A percentile compares a stretch with the other conserved stretches of the same genome.
Conservation (phyloP, 2,113 vertebrate species). For the Oryzias melastigma region DNA sequence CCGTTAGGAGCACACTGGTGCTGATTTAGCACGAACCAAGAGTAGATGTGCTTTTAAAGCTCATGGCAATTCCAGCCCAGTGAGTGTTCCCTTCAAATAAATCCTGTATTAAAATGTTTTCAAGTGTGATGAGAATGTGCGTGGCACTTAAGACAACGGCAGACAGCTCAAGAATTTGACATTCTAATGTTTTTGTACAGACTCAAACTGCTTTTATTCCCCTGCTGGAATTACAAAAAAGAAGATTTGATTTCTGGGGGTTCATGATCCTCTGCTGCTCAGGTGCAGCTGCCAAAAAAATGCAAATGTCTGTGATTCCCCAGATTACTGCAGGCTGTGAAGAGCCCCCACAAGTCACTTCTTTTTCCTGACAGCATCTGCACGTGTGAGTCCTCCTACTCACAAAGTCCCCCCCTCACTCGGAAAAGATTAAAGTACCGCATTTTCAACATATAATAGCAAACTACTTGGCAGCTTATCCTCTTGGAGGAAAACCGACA, state of each 20-base stretch:
- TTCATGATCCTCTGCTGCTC: neutral
- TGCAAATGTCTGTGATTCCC: neutral
- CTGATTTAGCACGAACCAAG: no score
- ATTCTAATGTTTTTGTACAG: neutral
- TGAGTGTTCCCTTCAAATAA: no score
- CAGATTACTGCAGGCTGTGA: conserved; percentile 14
- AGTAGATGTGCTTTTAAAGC: no score
- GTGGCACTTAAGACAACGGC: neutral
- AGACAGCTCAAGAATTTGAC: neutral
- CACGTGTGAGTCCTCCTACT: conserved; percentile 37
- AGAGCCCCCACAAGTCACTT: conserved; percentile 1
- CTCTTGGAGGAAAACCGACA: conserved; percentile 36
- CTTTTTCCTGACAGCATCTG: conserved; percentile 19
- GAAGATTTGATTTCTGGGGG: neutral
- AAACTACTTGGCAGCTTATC: conserved; percentile 56
- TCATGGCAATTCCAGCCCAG: no score
- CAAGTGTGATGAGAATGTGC: neutral
- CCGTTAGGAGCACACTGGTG: no score
- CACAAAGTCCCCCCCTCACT: conserved; percentile 28
- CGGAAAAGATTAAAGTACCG: conserved; percentile 22
- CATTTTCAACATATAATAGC: conserved; percentile 42
- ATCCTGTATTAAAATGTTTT: no score
- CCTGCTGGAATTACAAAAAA: neutral
- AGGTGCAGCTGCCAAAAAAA: conserved; percentile 6
- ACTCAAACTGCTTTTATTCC: neutral